Base-by-base conservation (phyloP, 2,113 vertebrate genomes). In the Microcebus ravelobensis region DNA sequence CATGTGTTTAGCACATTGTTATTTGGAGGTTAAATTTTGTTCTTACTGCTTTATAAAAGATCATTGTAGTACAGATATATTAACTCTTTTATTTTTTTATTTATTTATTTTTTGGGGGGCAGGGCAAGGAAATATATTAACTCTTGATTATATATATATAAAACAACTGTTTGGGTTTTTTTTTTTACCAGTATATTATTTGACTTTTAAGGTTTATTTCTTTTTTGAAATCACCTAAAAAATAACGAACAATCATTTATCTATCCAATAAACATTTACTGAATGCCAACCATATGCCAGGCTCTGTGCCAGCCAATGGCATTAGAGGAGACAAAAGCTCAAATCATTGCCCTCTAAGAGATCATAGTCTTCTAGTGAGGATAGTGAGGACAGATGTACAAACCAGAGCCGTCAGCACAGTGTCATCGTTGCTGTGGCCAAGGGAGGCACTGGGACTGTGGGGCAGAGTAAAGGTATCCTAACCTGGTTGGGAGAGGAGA, bases 161-260 rank as follows among this genome's bases (percentile, higher is more conserved):
- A 63, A 63, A 89, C 50, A 80, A 59, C 25, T 77, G 7, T 57
- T 92, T 90, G 29, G 17, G 1, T 50, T n/a, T 50, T 70, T 80
- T 50, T 70, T 80, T 74, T 13, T 34, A 34, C 55, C 59, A 67
- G 18, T 55, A 29, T 76, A 36, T 48, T 77, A 85, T 81, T 77
- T 81, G 39, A 74, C 21, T 85, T 92, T 73, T 59, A 90, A 84
- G 36, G 25, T 55, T 95, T 91, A 92, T 87, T 89, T 90, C 45
- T 82, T 81, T 93, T 96, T 90, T 84, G 71, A 55, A 90, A 91
- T 59, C 87, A 31, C 50, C 77, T 82, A 52, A 84, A 95, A 89
- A 91, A 57, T 82, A 85, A 74, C 6, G 15, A 91, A 63, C 31
- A 48, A 68, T 34, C 55, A 81, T 87, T 93, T 93, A 83, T 80